A percentile compares a stretch with the other conserved stretches of the same genome.
phyloP scores from a whole-genome alignment of 2,113 vertebrate species.

The Catharus fuscescens region DNA sequence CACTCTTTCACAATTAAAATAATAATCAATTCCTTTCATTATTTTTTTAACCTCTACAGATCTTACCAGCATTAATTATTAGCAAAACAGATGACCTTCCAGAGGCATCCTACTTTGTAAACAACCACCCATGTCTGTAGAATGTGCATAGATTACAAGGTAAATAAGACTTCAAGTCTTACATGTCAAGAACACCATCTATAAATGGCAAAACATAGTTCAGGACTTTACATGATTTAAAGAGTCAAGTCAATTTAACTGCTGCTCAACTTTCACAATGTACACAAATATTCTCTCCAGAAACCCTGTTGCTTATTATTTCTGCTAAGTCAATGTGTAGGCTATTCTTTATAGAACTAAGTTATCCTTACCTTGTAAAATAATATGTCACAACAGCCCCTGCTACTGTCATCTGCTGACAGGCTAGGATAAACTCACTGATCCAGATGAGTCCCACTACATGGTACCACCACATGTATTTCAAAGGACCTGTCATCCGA shows the following conservation, averaged over 20 bases:
- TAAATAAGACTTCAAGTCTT: neutral
- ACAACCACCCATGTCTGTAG: neutral
- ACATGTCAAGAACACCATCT: neutral
- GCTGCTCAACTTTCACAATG: neutral
- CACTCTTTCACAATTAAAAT: neutral
- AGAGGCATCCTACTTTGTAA: neutral
- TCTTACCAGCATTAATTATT: neutral
- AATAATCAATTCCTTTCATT: neutral
- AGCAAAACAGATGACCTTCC: neutral
- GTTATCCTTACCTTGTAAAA: slow-evolving; percentile 88
- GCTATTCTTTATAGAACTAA: neutral
- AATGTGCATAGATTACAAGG: neutral
- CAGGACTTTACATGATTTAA: neutral
- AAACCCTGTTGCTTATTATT: neutral
- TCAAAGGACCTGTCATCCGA: slow-evolving; percentile 84
- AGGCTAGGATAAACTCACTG: slow-evolving; percentile 95
- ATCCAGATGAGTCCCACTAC: slow-evolving; percentile 95
- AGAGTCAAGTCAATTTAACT: neutral
- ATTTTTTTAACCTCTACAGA: neutral
- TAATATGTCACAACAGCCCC: slow-evolving; percentile 98
- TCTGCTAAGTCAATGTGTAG: neutral
- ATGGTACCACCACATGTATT: slow-evolving; percentile 98
- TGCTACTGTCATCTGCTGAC: slow-evolving; percentile 98
- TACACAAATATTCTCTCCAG: neutral
- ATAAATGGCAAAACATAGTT: neutral